Evolutionary conservation across 2,797 vertebrate species (phyloP).

Genomic region (Nannoperca australis): DNA sequence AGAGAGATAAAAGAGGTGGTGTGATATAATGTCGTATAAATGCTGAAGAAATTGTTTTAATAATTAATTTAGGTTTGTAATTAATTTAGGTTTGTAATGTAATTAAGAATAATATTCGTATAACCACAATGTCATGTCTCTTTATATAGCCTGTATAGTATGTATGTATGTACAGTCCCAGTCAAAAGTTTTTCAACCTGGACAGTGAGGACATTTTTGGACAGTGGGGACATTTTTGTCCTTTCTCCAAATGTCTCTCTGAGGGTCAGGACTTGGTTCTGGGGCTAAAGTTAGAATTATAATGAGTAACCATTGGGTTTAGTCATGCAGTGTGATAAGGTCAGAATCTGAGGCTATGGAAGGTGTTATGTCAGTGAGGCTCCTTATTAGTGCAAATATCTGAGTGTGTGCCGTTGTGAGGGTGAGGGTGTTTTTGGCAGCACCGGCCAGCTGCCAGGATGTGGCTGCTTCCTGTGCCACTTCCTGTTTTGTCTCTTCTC

Average conservation of each 20-base stretch:
- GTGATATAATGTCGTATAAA: no score
- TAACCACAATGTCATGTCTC: not conserved
- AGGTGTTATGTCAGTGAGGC: not conserved
- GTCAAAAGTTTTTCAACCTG: not conserved
- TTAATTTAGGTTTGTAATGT: not conserved
- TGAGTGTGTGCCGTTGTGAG: not conserved
- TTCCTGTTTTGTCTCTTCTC: conserved; percentile 69
- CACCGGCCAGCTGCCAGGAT: conserved; percentile 47
- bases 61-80: not conserved
- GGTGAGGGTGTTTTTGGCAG: not conserved
- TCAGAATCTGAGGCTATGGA: not conserved
- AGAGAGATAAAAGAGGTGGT: not conserved
- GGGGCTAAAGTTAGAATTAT: not conserved
- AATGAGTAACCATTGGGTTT: not conserved
- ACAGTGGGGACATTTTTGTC: not conserved
- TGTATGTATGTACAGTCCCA: no score
- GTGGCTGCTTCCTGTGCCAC: conserved; percentile 57
- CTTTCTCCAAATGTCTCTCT: not conserved
- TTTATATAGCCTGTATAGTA: no score
- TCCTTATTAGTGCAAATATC: not conserved
- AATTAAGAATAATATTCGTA: not conserved
- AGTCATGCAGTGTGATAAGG: not conserved
- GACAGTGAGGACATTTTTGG: not conserved
- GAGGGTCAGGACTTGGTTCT: not conserved
- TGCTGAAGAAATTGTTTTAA: not conserved